A percentile compares a stretch with the other conserved stretches of the same genome.
Conservation (phyloP, 1,140 invertebrate genomes). For the Lepidurus couesii region DNA sequence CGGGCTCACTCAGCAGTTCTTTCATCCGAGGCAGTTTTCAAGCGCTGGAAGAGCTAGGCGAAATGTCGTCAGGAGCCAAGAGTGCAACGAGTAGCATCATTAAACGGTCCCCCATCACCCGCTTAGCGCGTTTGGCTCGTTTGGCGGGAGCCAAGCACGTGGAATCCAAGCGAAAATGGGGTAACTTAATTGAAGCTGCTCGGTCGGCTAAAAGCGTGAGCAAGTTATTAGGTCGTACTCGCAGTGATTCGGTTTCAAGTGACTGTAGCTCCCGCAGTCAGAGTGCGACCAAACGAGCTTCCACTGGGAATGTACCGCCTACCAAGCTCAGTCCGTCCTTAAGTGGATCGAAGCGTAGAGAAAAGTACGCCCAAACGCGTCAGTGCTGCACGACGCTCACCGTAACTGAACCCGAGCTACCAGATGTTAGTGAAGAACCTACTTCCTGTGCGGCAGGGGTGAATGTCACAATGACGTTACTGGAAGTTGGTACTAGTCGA, state of each 20-base stretch:
- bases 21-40: slow-evolving; percentile 37
- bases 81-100: slow-evolving; percentile 45
- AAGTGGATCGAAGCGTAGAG: neutral
- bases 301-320: neutral
- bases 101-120: slow-evolving; percentile 52
- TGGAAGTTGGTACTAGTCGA: neutral
- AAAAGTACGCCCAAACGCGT: slow-evolving; percentile 32
- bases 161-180: slow-evolving; percentile 60
- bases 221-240: slow-evolving; percentile 64
- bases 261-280: slow-evolving; percentile 48
- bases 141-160: slow-evolving; percentile 44
- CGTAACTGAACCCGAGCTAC: slow-evolving; percentile 31
- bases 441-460: neutral
- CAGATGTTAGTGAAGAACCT: slow-evolving; percentile 29
- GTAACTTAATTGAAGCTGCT: slow-evolving; percentile 77
- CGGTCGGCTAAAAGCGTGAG: slow-evolving; percentile 58
- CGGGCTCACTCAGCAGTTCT: slow-evolving; percentile 37
- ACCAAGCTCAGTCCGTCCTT: slow-evolving; percentile 12
- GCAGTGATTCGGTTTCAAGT: slow-evolving; percentile 75
- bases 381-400: neutral
- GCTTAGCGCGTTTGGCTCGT: slow-evolving; percentile 46
- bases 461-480: neutral
- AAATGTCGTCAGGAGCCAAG: slow-evolving; percentile 32
- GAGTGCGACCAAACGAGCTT: slow-evolving; percentile 27
- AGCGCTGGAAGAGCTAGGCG: slow-evolving; percentile 29